Base-by-base conservation (phyloP, 1,140 invertebrate species). In the Zelostemma sp. region DNA sequence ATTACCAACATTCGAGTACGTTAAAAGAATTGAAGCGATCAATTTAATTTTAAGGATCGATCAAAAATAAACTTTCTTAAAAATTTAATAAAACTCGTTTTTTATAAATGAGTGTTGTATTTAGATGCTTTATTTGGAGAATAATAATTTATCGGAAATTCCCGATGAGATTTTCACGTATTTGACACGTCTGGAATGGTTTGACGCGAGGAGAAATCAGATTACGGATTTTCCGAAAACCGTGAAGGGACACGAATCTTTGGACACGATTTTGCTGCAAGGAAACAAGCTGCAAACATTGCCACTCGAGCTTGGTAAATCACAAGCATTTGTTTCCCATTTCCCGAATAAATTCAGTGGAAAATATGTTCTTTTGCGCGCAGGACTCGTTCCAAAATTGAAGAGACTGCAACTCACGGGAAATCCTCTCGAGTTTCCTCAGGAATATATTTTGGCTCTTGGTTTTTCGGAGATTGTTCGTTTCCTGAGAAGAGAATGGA, bases 181-280 rank as follows among this genome's bases (percentile, higher is more conserved):
- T 15, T 75, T 89, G 16, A 84, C 77, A 38, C 70, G 77, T 68
- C 78, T 90, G 0, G 84, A 84, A 73, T 90, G 88, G 86, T 67
- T 90, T 0, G 89, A 90, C 73, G 69, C 88, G 9, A 83, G 89
- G 68, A 84, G 88, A 66, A 90, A 90, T 74, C 49, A 82, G 50
- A 66, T 90, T n/a, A 78, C 58, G 1, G 76, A 66, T 19, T 74
- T 90, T 47, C 88, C 89, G 15, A 66, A 61, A 63, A 80, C 79
- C 1, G 83, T 90, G 8, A 84, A 86, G 66, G 75, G 85, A 48
- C 89, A 90, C 63, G 61, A 38, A 31, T 81, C 47, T 58, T 76
- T 90, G 6, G 85, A 88, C 41, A 88, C 88, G 31, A 76, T 90
- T 47, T 78, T 90, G 21, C 65, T 90, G 43, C 83, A 88, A 77